A percentile compares a stretch with the other conserved stretches of the same genome.
Conservation (phyloP, 1,140 invertebrate genomes). For the Caenorhabditis briggsae region DNA sequence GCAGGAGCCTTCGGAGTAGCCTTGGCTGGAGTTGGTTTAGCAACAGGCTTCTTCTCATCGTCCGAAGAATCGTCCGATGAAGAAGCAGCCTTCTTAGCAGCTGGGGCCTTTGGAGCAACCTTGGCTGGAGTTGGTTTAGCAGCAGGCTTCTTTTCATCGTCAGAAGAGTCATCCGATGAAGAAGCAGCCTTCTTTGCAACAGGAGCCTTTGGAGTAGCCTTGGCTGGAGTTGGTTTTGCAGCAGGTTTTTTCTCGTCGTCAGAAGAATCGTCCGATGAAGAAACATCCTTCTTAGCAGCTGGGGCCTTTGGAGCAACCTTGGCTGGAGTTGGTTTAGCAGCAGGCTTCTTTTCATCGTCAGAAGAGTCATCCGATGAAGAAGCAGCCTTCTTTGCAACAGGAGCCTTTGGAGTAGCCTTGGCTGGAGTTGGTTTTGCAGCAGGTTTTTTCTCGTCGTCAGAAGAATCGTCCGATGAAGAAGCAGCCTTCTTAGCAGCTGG, state of each 20-base stretch:
- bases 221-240: neutral
- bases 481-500: conserved; percentile 50
- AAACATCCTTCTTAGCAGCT: neutral
- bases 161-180: neutral
- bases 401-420: conserved; percentile 49
- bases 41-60: neutral
- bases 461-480: conserved; percentile 36
- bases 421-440: conserved; percentile 7
- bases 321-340: neutral
- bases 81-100: neutral
- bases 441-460: conserved; percentile 56
- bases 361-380: neutral
- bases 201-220: neutral
- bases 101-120: neutral
- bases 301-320: no score
- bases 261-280: no score
- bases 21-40: neutral
- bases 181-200: neutral
- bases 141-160: neutral
- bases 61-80: neutral
- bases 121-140: neutral
- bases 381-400: conserved; percentile 53
- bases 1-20: neutral
- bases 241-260: no score
- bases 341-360: neutral